phyloP scores from a whole-genome alignment of 2,113 vertebrate species.

The Nipponia nippon region DNA sequence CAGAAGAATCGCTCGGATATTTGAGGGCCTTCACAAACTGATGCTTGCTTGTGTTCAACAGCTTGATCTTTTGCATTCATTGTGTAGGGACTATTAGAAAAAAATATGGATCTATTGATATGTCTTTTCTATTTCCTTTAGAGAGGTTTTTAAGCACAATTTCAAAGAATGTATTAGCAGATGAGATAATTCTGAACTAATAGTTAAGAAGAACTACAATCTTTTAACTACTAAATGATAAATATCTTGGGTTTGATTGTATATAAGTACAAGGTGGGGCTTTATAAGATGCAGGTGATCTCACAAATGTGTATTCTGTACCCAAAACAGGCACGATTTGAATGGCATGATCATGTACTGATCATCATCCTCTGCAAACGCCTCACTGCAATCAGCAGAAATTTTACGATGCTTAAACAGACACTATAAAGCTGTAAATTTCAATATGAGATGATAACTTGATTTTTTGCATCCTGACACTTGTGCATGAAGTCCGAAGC shows the following conservation, averaged over 20 bases:
- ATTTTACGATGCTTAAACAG: background rate
- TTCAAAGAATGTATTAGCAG: background rate
- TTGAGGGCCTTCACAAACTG: background rate
- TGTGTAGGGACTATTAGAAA: background rate
- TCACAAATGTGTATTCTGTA: background rate
- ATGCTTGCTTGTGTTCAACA: background rate
- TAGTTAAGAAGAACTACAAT: background rate
- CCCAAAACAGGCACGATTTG: background rate
- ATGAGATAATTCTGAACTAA: background rate
- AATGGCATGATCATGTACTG: background rate
- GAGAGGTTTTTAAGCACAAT: background rate
- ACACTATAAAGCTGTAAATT: background rate
- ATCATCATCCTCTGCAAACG: background rate
- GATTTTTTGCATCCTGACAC: background rate
- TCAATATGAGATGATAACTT: background rate
- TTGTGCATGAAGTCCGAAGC: background rate
- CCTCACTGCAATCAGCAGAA: background rate
- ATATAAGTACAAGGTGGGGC: background rate
- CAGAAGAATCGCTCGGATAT: accelerated
- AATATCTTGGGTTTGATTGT: background rate
- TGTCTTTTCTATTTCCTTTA: background rate
- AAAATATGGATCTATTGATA: background rate
- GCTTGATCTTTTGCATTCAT: background rate
- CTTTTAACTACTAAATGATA: background rate
- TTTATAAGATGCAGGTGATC: background rate